phyloP scores from a whole-genome alignment of 2,797 vertebrate species.

The Nyctibius grandis region DNA sequence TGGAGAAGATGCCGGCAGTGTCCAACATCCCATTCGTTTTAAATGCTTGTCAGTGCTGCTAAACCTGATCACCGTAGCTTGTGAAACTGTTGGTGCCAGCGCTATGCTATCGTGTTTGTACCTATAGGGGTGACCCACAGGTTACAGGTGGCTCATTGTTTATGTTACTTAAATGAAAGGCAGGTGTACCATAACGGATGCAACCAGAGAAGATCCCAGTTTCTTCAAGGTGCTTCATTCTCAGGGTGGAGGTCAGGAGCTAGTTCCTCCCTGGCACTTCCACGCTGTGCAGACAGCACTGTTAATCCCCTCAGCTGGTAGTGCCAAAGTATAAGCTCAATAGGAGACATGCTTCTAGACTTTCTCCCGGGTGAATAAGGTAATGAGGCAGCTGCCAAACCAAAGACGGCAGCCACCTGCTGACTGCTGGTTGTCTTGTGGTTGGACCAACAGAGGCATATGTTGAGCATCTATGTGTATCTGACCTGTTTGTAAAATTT shows the following conservation, averaged over 20 bases:
- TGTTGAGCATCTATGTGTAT: rapidly evolving
- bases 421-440: neutral
- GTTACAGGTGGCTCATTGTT: neutral
- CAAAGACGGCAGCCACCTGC: neutral
- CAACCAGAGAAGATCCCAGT: rapidly evolving
- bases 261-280: neutral
- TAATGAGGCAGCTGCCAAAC: rapidly evolving
- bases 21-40: rapidly evolving
- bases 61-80: rapidly evolving
- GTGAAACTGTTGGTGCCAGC: neutral
- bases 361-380: rapidly evolving
- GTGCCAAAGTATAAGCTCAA: rapidly evolving
- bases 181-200: rapidly evolving
- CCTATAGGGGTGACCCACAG: neutral
- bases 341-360: rapidly evolving
- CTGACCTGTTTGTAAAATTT: neutral
- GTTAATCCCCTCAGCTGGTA: neutral
- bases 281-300: rapidly evolving
- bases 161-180: no score
- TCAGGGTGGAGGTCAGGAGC: neutral
- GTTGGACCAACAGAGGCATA: neutral
- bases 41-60: neutral
- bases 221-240: neutral
- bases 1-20: no score
- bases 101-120: neutral